These are phyloP conservation scores for Lepus europaeus DNA, from an alignment of 2,113 vertebrate species.

Conservation along the genomic window DNA sequence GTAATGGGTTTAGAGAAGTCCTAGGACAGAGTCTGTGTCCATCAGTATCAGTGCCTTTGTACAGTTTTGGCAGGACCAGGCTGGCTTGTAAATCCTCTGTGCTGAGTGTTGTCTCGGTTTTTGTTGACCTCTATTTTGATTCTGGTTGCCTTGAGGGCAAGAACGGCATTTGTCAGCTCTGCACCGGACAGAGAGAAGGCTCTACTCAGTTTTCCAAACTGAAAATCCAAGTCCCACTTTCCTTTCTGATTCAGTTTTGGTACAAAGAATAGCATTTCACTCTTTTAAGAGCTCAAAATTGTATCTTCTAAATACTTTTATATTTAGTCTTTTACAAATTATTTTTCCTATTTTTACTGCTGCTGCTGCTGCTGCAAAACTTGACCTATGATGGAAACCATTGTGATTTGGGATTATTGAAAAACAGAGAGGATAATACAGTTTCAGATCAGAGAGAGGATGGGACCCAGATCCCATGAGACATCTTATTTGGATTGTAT, in stretches of 20 bases:
- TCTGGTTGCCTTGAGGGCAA: neutral
- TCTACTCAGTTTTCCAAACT: neutral
- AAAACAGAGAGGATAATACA: neutral
- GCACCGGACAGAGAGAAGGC: neutral
- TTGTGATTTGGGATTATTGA: neutral
- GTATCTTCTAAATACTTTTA: neutral
- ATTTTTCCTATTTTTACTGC: neutral
- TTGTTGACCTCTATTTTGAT: neutral
- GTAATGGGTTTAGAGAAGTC: neutral
- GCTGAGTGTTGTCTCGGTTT: neutral
- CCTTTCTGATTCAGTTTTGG: neutral
- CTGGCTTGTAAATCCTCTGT: neutral
- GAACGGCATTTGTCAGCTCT: rapidly evolving
- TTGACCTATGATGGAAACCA: neutral
- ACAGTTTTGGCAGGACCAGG: neutral
- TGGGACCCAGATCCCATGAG: neutral
- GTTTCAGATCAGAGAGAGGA: neutral
- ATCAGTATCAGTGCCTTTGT: neutral
- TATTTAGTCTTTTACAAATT: neutral
- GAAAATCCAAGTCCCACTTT: neutral
- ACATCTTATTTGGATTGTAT: neutral
- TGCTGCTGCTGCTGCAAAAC: neutral
- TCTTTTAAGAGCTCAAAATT: neutral
- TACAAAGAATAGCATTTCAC: neutral
- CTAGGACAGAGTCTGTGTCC: neutral